These are phyloP conservation scores for Zygogramma bicolorata DNA, from an alignment of 2,888 invertebrate species.

Conservation along the genomic window DNA sequence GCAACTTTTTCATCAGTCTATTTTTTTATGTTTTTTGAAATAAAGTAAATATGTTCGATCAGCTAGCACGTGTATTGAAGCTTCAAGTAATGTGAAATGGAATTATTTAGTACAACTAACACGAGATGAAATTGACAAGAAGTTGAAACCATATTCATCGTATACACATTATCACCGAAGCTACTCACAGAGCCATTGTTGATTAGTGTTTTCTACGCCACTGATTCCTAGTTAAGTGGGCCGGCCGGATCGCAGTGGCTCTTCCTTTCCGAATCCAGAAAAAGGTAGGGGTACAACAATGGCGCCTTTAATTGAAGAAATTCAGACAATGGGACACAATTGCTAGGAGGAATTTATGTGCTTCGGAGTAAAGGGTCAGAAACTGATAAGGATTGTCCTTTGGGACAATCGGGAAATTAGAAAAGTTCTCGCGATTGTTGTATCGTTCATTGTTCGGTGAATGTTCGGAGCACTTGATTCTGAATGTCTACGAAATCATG, in stretches of 20 bases:
- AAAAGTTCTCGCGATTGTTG: conserved; percentile 24
- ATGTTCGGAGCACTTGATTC: neutral
- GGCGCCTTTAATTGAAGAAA: conserved; percentile 34
- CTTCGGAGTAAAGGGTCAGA: conserved; percentile 16
- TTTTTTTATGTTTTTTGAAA: too few species aligned
- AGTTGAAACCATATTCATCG: too few species aligned
- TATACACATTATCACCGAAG: too few species aligned
- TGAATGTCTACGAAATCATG: neutral
- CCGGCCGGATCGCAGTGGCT: conserved; percentile 13
- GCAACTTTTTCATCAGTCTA: too few species aligned
- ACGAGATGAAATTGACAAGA: too few species aligned
- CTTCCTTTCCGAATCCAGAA: conserved; percentile 13
- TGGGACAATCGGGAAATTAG: conserved; percentile 24
- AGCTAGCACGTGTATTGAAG: too few species aligned
- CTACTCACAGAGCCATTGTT: too few species aligned
- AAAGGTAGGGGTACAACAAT: conserved; percentile 18
- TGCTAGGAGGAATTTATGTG: conserved; percentile 16
- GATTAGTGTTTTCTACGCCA: too few species aligned
- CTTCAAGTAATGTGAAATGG: too few species aligned
- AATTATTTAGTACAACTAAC: too few species aligned
- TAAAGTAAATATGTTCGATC: too few species aligned
- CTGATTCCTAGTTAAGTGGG: conserved; percentile 10
- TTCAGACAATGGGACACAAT: conserved; percentile 26
- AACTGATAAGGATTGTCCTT: conserved; percentile 27
- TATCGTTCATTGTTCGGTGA: neutral